A percentile compares a stretch with the other conserved stretches of the same genome.
Evolutionary conservation across 2,888 invertebrate species (phyloP).

Genomic region (Melanostoma scalare): DNA sequence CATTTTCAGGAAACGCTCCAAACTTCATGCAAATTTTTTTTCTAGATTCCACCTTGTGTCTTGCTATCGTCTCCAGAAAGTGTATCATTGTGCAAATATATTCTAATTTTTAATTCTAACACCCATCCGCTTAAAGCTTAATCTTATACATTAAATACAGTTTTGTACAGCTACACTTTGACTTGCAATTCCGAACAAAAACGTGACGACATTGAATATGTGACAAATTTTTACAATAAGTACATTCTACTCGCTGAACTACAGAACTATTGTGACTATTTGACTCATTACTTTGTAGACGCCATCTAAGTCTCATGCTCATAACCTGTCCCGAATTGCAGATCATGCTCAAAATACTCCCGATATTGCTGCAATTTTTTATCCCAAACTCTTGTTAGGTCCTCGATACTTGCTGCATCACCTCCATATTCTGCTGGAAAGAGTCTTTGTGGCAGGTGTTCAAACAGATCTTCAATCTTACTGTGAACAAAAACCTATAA

Average conservation of each 20-base stretch:
- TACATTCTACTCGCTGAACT: not conserved
- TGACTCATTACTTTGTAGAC: not conserved
- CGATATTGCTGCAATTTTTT: slow-evolving; percentile 71
- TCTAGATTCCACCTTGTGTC: too few species aligned
- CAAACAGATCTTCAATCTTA: slow-evolving; percentile 81
- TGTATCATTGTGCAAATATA: too few species aligned
- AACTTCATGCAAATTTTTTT: too few species aligned
- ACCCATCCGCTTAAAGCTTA: too few species aligned
- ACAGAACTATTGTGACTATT: slow-evolving; percentile 18
- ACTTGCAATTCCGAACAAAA: too few species aligned
- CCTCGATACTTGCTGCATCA: slow-evolving; percentile 81
- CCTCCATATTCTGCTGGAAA: slow-evolving; percentile 86
- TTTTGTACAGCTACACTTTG: too few species aligned
- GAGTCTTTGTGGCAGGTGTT: slow-evolving; percentile 83
- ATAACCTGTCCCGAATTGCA: slow-evolving; percentile 62
- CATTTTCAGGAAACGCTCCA: too few species aligned
- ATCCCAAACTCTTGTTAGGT: slow-evolving; percentile 74
- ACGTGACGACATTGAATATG: not conserved
- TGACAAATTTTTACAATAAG: not conserved
- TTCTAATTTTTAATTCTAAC: too few species aligned
- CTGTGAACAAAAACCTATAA: slow-evolving; percentile 57
- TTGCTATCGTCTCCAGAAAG: too few species aligned
- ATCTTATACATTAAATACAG: too few species aligned
- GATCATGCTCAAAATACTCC: slow-evolving; percentile 73
- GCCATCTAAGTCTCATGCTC: slow-evolving; percentile 29